Evolutionary conservation across 1,140 invertebrate species (phyloP), one percentile per base, ranked within the genome.

Genomic region (Portunus trituberculatus): DNA sequence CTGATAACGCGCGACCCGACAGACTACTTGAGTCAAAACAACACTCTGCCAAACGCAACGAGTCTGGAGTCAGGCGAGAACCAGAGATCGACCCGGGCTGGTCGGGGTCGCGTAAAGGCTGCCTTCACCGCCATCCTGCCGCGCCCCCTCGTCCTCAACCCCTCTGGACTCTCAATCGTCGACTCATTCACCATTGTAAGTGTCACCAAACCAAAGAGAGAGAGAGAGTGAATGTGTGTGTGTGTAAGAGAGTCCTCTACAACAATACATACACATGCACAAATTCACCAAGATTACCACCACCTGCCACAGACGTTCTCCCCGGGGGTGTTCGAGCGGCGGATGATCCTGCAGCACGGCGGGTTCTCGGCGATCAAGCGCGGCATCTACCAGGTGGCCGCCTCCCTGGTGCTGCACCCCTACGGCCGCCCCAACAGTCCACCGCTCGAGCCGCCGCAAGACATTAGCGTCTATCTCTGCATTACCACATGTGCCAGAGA

Each of bases 271-370:
- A 45, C 52, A 20, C 52, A 25, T 31, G 28, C 91, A n/a, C 67
- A 25, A 8, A 16, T 25, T 20, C 67, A n/a, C 67, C 12, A 7
- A 12, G 7, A 76, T 20, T 25, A 52, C 8, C 67, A n/a, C 67
- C 25, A n/a, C 67, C 67, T 76, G 20, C 25, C 46, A 29, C 94
- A 95, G 94, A 92, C 94, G 31, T 95, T 95, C 91, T 86, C 94
- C 25, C 94, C 94, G 10, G 94, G 94, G n/a, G 91, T 92, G 48
- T 95, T 95, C 82, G 94, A 95, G 91, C 84, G 94, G 2, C 91
- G 94, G 10, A 91, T 95, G 94, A 84, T 95, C n/a, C 84, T 95
- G 84, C 91, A 95, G n/a, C 94, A 95, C 84, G 94, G 94, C n/a
- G 94, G 94, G 28, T 95, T 95, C 48, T 92, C 94, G 12, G 94